phyloP scores from a whole-genome alignment of 1,140 invertebrate species.

The Frieseomelitta varia region DNA sequence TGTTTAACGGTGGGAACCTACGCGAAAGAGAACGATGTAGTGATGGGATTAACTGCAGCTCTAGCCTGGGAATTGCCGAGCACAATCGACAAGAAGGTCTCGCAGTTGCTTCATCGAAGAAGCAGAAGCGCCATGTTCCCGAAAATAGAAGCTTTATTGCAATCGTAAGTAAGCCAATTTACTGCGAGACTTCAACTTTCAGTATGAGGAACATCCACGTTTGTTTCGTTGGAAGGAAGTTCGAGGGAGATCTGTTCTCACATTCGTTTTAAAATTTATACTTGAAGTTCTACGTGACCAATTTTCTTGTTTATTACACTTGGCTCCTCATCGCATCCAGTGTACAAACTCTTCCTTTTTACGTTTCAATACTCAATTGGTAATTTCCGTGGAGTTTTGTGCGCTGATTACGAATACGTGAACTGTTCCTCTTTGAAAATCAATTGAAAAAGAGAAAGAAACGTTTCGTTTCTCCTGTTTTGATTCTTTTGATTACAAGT shows the following conservation, averaged over 20 bases:
- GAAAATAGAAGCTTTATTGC: conserved; percentile 80
- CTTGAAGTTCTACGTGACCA: no score
- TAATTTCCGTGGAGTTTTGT: no score
- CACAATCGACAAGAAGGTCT: conserved; percentile 75
- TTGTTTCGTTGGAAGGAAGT: not conserved
- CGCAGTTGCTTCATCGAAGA: conserved; percentile 73
- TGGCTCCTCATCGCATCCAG: no score
- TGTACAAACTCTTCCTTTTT: no score
- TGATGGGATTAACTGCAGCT: conserved; percentile 79
- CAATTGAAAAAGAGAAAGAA: no score
- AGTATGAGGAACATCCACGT: not conserved
- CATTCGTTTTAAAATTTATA: not conserved
- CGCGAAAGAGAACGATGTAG: conserved; percentile 73
- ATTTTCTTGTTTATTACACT: not conserved
- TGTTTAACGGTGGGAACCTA: conserved; percentile 80
- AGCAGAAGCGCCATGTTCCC: conserved; percentile 77
- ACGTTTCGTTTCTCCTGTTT: no score
- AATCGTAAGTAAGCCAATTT: conserved; percentile 76
- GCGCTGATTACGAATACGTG: no score
- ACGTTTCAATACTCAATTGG: no score
- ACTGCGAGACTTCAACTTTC: not conserved
- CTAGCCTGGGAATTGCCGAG: conserved; percentile 81
- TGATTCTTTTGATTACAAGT: no score
- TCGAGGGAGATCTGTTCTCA: not conserved
- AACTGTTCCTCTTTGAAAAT: no score